Conservation (phyloP, 2,888 invertebrate genomes). For the Lepetodrilus schrolli region DNA sequence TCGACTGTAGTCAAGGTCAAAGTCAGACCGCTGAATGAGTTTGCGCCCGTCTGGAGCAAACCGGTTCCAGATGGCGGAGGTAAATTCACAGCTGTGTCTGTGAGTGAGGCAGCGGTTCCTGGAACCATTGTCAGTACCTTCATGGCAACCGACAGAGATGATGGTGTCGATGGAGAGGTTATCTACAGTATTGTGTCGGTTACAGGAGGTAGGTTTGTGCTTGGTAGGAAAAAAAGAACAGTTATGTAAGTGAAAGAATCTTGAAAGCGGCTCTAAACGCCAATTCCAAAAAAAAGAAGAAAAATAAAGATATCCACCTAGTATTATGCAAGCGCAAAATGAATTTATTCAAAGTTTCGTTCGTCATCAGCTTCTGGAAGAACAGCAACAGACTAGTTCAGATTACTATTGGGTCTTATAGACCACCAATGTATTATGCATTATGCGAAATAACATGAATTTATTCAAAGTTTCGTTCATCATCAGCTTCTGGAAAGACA, state of each 20-base stretch:
- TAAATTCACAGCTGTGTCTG: background rate
- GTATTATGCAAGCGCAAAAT: no score
- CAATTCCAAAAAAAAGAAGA: no score
- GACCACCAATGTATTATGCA: no score
- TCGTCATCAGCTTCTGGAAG: background rate
- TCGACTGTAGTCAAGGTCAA: background rate
- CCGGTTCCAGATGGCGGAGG: background rate
- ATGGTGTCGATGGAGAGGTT: background rate
- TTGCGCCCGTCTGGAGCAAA: background rate
- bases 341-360: no score
- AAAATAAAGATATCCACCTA: no score
- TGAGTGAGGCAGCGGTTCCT: background rate
- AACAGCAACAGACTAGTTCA: background rate
- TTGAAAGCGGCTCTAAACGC: no score
- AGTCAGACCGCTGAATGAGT: background rate
- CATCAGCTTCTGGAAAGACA: background rate
- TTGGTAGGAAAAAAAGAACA: no score
- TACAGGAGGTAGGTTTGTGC: background rate
- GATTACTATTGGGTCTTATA: no score
- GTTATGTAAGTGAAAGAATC: no score
- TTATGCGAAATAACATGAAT: no score
- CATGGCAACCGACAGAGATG: background rate
- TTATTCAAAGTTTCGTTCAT: no score
- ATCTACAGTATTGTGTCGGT: slow-evolving; percentile 14
- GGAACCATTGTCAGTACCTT: background rate